Conservation (phyloP, 2,113 vertebrate genomes). For the Stigmatopora argus region DNA sequence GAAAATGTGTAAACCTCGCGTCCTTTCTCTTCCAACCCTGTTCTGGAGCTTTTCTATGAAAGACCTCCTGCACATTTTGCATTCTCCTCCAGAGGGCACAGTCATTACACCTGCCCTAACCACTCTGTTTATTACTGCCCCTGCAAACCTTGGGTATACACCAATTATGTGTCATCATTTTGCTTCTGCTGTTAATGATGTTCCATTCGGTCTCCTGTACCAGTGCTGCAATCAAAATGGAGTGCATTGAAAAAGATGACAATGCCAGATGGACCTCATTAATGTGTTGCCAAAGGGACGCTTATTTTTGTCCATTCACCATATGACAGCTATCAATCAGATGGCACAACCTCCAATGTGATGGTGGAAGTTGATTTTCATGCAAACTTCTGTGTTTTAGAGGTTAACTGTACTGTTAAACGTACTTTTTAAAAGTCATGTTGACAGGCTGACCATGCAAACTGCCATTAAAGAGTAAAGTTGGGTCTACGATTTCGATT, state of each 20-base stretch:
- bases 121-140: conserved; percentile 70
- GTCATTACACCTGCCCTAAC: conserved; percentile 70
- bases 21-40: conserved; percentile 64
- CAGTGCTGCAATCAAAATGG: conserved; percentile 71
- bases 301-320: conserved; percentile 52
- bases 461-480: too few relatives aligned
- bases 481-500: too few relatives aligned
- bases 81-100: conserved; percentile 72
- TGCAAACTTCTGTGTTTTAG: too few relatives aligned
- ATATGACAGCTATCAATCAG: conserved; percentile 70
- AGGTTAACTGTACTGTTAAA: too few relatives aligned
- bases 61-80: conserved; percentile 61
- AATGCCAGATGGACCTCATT: conserved; percentile 75
- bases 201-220: conserved; percentile 67
- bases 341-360: conserved; percentile 16
- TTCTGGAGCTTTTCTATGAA: conserved; percentile 71
- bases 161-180: conserved; percentile 82
- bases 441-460: too few relatives aligned
- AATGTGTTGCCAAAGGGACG: conserved; percentile 66
- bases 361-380: too few relatives aligned
- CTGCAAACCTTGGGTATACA: conserved; percentile 74
- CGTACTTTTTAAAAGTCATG: too few relatives aligned
- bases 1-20: conserved; percentile 64
- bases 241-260: conserved; percentile 66
- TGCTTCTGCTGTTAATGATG: conserved; percentile 74